Evolutionary conservation across 2,113 vertebrate species (phyloP).

Genomic region (Setophaga coronata): DNA sequence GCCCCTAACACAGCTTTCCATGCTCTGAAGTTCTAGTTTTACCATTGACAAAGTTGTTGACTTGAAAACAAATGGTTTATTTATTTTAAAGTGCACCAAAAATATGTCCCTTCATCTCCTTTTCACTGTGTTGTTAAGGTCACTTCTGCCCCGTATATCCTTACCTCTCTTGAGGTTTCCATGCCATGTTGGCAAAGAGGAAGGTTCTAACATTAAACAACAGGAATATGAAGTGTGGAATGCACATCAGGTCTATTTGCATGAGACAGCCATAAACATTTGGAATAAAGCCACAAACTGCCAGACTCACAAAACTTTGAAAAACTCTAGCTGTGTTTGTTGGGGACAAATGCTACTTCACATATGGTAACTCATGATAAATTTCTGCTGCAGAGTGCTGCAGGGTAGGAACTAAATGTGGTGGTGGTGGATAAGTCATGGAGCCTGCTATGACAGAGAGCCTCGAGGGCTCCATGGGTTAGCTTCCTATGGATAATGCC

Average conservation of each 20-base stretch:
- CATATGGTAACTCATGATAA: background rate
- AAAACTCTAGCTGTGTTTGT: background rate
- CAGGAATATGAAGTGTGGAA: background rate
- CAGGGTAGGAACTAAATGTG: background rate
- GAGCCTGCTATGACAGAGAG: background rate
- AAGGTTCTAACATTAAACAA: background rate
- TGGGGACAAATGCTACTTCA: background rate
- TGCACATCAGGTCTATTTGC: background rate
- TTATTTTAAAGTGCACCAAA: background rate
- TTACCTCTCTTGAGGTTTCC: background rate
- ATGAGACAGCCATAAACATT: background rate
- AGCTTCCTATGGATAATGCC: background rate
- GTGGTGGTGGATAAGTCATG: background rate
- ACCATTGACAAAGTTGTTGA: background rate
- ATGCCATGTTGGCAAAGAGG: background rate
- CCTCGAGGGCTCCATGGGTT: background rate
- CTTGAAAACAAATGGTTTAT: background rate
- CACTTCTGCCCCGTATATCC: background rate
- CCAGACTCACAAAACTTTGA: background rate
- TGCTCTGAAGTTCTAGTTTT: background rate
- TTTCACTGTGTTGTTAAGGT: background rate
- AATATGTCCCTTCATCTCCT: background rate
- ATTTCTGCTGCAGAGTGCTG: background rate
- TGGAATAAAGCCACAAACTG: background rate
- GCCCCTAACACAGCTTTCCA: background rate